Evolutionary conservation across 2,888 invertebrate species (phyloP).

Genomic region (Eupithecia exiguata): DNA sequence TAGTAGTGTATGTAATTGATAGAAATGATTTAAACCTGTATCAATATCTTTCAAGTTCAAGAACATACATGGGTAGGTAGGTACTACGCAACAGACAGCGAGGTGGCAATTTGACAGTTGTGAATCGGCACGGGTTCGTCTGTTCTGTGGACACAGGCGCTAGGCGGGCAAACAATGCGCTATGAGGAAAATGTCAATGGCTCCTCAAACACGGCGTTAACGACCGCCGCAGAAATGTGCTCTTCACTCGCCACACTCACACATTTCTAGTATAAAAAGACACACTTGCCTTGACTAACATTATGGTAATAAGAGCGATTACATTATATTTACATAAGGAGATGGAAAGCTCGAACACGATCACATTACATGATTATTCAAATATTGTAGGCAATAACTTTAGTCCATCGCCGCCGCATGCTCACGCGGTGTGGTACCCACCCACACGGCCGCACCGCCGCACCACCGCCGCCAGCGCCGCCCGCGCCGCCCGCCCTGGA

Average conservation of each 20-base stretch:
- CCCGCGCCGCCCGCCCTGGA: slow-evolving; percentile 9
- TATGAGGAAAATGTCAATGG: slow-evolving; percentile 24
- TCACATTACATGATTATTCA: neutral
- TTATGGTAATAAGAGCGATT: slow-evolving; percentile 31
- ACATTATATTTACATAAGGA: slow-evolving; percentile 37
- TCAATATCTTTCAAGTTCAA: slow-evolving; percentile 13
- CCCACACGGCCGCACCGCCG: neutral
- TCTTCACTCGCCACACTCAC: neutral
- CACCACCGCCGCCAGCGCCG: neutral
- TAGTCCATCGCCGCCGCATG: neutral
- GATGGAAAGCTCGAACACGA: slow-evolving; percentile 26
- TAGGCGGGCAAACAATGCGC: slow-evolving; percentile 1
- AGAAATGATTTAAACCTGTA: neutral
- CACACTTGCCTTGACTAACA: slow-evolving; percentile 31
- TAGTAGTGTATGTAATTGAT: neutral
- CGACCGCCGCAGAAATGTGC: neutral
- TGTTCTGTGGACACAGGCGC: neutral
- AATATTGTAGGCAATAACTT: neutral
- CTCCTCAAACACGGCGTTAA: slow-evolving; percentile 12
- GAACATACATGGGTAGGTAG: neutral
- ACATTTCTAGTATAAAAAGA: too few relatives aligned
- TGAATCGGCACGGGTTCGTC: neutral
- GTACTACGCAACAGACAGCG: slow-evolving; percentile 18
- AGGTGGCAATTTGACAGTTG: slow-evolving; percentile 17
- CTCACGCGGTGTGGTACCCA: neutral